These are phyloP conservation scores for Dasypus novemcinctus DNA, from an alignment of 2,113 vertebrate genomes.

Conservation along the genomic window DNA sequence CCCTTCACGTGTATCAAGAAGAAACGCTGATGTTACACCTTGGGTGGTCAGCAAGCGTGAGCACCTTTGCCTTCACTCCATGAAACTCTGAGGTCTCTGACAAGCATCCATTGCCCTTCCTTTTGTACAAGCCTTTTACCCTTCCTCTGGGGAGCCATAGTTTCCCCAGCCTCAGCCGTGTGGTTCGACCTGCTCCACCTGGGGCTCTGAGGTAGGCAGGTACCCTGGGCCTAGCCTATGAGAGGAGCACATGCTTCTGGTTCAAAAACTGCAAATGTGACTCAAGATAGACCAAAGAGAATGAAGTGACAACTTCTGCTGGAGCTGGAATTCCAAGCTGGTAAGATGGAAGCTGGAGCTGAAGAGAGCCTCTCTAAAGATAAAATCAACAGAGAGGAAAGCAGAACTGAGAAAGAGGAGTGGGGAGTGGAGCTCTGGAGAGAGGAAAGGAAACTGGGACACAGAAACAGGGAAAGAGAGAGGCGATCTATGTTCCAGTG, in stretches of 20 bases:
- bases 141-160: too few relatives aligned
- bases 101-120: too few relatives aligned
- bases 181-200: not conserved
- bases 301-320: not conserved
- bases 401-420: too few relatives aligned
- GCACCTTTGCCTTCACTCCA: too few relatives aligned
- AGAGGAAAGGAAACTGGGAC: too few relatives aligned
- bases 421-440: not conserved
- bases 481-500: too few relatives aligned
- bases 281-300: not conserved
- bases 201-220: rapidly evolving
- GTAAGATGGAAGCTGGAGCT: not conserved
- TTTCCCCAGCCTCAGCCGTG: too few relatives aligned
- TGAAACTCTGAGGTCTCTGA: not conserved
- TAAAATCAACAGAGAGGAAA: too few relatives aligned
- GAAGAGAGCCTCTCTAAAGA: too few relatives aligned
- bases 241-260: not conserved
- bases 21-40: not conserved
- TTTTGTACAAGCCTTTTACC: too few relatives aligned
- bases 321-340: not conserved
- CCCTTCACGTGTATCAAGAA: rapidly evolving
- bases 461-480: too few relatives aligned
- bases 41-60: too few relatives aligned
- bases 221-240: not conserved
- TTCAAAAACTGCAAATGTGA: not conserved